Conservation (phyloP, 2,888 invertebrate species). For the Drosophila histrio region DNA sequence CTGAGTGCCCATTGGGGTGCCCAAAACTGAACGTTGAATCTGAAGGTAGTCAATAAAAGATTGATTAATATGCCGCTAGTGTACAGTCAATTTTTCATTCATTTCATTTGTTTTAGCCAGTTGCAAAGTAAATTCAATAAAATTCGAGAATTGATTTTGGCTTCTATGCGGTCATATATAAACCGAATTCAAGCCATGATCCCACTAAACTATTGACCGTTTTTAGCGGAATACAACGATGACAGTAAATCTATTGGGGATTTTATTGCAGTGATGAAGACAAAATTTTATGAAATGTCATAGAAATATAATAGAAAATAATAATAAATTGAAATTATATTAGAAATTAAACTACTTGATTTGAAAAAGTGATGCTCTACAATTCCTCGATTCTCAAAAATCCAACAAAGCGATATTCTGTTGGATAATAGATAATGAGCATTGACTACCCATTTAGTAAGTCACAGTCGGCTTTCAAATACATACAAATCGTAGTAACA, state of each 20-base stretch:
- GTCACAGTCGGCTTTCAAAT: background rate
- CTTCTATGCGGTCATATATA: background rate
- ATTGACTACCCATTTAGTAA: no score
- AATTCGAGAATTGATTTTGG: constrained; percentile 15
- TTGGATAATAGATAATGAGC: no score
- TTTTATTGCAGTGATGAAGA: no score
- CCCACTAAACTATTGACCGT: background rate
- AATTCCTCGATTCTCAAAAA: no score
- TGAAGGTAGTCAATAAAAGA: constrained; percentile 52
- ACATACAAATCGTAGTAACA: background rate
- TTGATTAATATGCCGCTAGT: constrained; percentile 63
- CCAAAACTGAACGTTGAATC: constrained; percentile 22
- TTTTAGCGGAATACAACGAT: no score
- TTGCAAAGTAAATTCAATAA: constrained; percentile 19
- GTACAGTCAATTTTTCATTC: constrained; percentile 53
- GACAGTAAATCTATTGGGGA: background rate
- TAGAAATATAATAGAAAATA: no score
- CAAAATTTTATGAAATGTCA: no score
- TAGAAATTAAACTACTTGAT: no score
- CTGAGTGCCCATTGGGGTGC: constrained; percentile 8
- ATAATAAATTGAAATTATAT: no score
- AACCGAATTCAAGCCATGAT: background rate
- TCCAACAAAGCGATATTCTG: no score
- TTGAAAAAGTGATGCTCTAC: no score
- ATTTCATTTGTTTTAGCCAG: constrained; percentile 33